A percentile compares a stretch with the other conserved stretches of the same genome.
Conservation (phyloP, 1,140 invertebrate species). For the Paraescarpia echinospica region DNA sequence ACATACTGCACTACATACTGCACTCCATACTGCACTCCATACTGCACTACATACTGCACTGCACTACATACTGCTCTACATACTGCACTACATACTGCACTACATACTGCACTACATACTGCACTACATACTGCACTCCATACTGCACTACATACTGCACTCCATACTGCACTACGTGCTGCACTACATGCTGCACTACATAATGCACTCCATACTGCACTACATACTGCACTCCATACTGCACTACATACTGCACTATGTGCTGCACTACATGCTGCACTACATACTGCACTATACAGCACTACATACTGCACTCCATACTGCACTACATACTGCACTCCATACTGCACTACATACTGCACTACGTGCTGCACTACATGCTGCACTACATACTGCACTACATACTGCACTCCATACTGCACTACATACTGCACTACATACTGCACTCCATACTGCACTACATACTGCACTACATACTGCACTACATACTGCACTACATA, state of each 20-base stretch:
- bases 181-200: neutral
- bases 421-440: neutral
- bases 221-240: no score
- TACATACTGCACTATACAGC: neutral
- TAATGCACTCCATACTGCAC: neutral
- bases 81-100: neutral
- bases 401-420: neutral
- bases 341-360: no score
- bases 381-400: neutral
- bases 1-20: neutral
- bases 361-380: neutral
- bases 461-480: neutral
- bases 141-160: neutral
- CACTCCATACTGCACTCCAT: no score
- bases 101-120: neutral
- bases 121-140: neutral
- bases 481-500: neutral
- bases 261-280: no score
- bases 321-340: neutral
- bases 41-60: neutral
- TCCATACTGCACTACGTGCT: neutral
- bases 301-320: neutral
- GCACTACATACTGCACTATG: neutral
- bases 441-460: no score
- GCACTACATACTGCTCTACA: neutral